Base-by-base conservation (phyloP, 2,797 vertebrate genomes). In the Parotocinclus haroldoi region DNA sequence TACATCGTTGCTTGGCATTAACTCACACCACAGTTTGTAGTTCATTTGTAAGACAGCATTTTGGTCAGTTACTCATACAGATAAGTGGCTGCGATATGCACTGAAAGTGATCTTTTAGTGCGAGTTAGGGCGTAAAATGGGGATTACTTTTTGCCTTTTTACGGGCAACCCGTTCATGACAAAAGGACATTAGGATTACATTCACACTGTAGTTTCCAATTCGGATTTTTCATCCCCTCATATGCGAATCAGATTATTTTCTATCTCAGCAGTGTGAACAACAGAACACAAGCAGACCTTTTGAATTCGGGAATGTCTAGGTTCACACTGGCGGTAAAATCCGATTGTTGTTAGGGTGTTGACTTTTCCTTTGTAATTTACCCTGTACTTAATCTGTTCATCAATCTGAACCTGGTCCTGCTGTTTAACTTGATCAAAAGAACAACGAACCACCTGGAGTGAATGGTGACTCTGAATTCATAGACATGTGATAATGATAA, bases 31-130 rank as follows among this genome's bases (percentile, higher is more conserved):
- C 12, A 46, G 13, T 42, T 19, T 46, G 44, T 36, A 50, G 37
- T 65, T 61, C 10, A 61, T 42, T 62, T 14, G 37, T 10, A 39
- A 1, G 40, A 62, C 7, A 7, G 5, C 0, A 51, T 4, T 18
- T 45, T 2, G 40, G 7, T 42, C 40, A 42, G 10, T 4, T 42
- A 9, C 40, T 42, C 8, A 42, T 65, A 71, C 12, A 10, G 42
- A 17, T 52, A 45, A 62, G 57, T 62, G 61, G 62, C 10, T 7
- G 58, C 12, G 5, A 27, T 54, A 73, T 18, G 14, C 53, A 10
- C 62, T 27, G 75, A 74, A 79, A 69, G 58, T 78, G 81, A 27
- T 5, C 2, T 27, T 50, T 78, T 80, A 69, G 63, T 51, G 69
- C 11, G 5, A 52, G 36, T 37, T 63, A 11, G 14, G 48, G 44